Evolutionary conservation across 2,113 vertebrate species (phyloP), one percentile per base, ranked within the genome.

Genomic region (Corvus hawaiiensis): DNA sequence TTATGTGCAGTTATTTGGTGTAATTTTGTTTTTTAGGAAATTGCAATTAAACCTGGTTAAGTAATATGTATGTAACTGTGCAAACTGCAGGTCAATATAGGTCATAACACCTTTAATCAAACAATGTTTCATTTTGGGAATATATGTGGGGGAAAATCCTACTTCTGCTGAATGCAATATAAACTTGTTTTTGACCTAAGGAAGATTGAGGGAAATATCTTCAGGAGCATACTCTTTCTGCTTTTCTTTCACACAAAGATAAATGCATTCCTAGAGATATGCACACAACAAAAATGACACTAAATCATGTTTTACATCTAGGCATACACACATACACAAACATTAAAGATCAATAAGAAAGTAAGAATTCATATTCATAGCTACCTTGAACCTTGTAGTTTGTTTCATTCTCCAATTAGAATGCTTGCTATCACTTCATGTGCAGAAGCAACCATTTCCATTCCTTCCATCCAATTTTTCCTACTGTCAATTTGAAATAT

Each of bases 211-310:
- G 14, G 33, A 72, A 88, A 69, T 41, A 24, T 54, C 15, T 78
- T 75, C 30, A 49, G 17, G 7, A 37, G 7, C 18, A 32, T 32
- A 49, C 1, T 19, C 17, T 55, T 67, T 52, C 51, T 88, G 37
- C 17, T 28, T 74, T 87, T 91, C 26, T 58, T 73, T 80, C 27
- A 77, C 7, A 35, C 26, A 54, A 76, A 64, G 11, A 27, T 20
- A 20, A 9, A 33, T 30, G 13, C 1, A 46, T 58, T 66, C 32
- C 41, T 66, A 69, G 3, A 71, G 26, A 58, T 21, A 54, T 5
- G 3, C 7, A 43, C 5, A 37, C 13, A 51, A n/a, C 2, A 32
- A 37, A 80, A 52, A 32, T 0, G 11, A 27, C 7, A 32, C 5
- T 62, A 66, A 75, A 72, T 3, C 8, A 6, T 72, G 10, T 37